These are phyloP conservation scores for Montipora efflorescens DNA, from an alignment of 64 coral and sea anemone species.

Conservation along the genomic window DNA sequence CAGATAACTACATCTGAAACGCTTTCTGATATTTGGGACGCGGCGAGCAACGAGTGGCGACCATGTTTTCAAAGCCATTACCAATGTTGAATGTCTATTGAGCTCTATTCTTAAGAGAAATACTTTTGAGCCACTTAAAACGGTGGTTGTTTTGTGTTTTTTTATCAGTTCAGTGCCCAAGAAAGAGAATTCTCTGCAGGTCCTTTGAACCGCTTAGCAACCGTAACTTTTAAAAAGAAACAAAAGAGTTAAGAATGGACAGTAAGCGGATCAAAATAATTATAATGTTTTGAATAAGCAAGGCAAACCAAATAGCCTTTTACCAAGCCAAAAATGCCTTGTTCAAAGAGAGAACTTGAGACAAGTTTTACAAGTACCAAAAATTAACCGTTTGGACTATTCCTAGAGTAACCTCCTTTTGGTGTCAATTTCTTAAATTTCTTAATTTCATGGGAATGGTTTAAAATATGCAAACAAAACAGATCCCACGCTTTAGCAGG, in stretches of 20 bases:
- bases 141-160: neutral
- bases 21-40: too few relatives aligned
- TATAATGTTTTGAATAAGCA: neutral
- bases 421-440: too few relatives aligned
- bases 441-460: too few relatives aligned
- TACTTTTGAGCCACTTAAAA: slow-evolving; percentile 14
- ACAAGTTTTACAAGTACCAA: too few relatives aligned
- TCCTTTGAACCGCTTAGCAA: slow-evolving; percentile 18
- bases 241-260: neutral
- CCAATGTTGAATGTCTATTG: neutral
- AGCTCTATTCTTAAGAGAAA: neutral
- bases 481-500: too few relatives aligned
- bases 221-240: slow-evolving; percentile 1
- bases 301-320: neutral
- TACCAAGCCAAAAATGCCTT: neutral
- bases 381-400: neutral
- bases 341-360: neutral
- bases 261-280: slow-evolving; percentile 28
- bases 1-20: too few relatives aligned
- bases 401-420: neutral
- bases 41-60: too few relatives aligned
- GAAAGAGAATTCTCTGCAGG: slow-evolving; percentile 22
- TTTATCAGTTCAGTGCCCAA: neutral
- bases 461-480: too few relatives aligned
- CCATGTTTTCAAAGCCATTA: too few relatives aligned